A percentile compares a stretch with the other conserved stretches of the same genome.
phyloP scores from a whole-genome alignment of 2,888 invertebrate species.

The Scaptomyza cyrtandrae region DNA sequence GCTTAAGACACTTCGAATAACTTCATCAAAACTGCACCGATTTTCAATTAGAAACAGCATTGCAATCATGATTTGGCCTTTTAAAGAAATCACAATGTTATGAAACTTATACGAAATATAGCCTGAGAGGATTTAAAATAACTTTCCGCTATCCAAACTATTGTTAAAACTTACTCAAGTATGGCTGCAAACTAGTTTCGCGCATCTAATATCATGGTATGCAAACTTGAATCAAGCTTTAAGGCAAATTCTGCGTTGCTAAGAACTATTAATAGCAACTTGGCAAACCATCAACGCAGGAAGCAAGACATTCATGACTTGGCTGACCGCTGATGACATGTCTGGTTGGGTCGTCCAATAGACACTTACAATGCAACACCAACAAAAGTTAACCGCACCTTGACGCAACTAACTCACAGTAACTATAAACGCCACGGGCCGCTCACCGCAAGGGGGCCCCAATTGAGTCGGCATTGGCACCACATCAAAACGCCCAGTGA shows the following conservation, averaged over 20 bases:
- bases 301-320: slow-evolving; percentile 45
- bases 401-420: slow-evolving; percentile 40
- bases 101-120: background rate
- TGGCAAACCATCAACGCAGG: slow-evolving; percentile 13
- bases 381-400: slow-evolving; percentile 47
- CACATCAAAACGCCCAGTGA: slow-evolving; percentile 60
- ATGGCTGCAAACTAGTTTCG: slow-evolving; percentile 7
- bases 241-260: slow-evolving; percentile 7
- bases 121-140: background rate
- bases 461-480: slow-evolving; percentile 54
- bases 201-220: background rate
- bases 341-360: slow-evolving; percentile 22
- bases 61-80: too few species aligned
- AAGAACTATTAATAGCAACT: background rate
- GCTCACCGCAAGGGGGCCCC: slow-evolving; percentile 48
- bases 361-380: slow-evolving; percentile 5
- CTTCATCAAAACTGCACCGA: background rate
- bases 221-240: background rate
- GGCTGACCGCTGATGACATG: slow-evolving; percentile 31
- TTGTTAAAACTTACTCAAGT: background rate
- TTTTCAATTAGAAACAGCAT: too few species aligned
- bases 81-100: too few species aligned
- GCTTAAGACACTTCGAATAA: too few species aligned
- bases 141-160: background rate
- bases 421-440: slow-evolving; percentile 55